phyloP scores from a whole-genome alignment of 2,113 vertebrate genomes.

The Daubentonia madagascariensis region DNA sequence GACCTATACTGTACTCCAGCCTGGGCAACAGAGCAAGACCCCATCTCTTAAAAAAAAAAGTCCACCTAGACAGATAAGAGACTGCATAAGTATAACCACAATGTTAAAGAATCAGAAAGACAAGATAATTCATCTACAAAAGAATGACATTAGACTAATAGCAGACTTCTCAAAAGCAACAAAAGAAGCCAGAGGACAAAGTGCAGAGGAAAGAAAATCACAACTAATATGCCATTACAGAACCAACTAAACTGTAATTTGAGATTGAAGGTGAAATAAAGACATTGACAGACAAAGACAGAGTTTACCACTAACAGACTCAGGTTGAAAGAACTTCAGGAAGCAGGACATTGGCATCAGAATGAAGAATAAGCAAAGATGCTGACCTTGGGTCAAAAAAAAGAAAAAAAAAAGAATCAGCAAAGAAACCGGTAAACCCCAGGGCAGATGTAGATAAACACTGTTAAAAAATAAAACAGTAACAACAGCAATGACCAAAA shows the following conservation, averaged over 20 bases:
- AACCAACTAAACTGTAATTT: neutral
- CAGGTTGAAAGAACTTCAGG: neutral
- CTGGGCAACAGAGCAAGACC: neutral
- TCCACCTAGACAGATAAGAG: neutral
- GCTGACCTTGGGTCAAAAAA: too few relatives aligned
- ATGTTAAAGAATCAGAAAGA: neutral
- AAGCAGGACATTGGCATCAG: neutral
- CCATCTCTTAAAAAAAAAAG: neutral
- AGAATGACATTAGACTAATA: neutral
- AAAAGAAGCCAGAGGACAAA: neutral
- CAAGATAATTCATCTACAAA: neutral
- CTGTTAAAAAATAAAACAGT: neutral
- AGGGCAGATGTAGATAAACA: neutral
- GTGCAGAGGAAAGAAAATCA: neutral
- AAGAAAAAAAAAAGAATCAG: too few relatives aligned
- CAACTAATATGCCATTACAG: neutral
- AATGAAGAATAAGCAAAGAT: neutral
- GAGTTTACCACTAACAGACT: neutral
- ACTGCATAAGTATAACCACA: neutral
- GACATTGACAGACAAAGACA: neutral
- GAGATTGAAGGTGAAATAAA: neutral
- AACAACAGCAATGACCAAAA: neutral
- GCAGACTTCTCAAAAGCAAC: neutral
- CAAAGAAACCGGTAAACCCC: neutral
- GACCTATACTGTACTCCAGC: too few relatives aligned